Conservation (phyloP, 1,140 invertebrate genomes). For the Ptiloglossa arizonensis region DNA sequence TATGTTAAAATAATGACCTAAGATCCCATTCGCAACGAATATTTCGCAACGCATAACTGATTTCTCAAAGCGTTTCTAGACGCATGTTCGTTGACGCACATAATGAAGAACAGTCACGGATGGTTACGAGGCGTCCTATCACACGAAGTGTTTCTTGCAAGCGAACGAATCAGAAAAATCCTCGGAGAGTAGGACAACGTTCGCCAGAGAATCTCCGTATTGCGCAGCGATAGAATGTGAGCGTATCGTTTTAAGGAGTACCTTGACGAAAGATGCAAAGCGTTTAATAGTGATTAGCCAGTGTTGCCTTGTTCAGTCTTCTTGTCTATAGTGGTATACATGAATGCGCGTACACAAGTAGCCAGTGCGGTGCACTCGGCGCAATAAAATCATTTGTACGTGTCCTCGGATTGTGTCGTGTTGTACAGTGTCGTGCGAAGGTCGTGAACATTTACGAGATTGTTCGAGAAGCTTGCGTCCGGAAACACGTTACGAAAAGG, state of each 20-base stretch:
- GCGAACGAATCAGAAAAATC: slow-evolving; percentile 48
- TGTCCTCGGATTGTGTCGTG: neutral
- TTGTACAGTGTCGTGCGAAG: slow-evolving; percentile 18
- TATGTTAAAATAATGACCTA: neutral
- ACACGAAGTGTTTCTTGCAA: slow-evolving; percentile 11
- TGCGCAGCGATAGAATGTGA: slow-evolving; percentile 41
- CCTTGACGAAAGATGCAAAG: slow-evolving; percentile 28
- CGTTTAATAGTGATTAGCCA: slow-evolving; percentile 23
- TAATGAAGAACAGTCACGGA: slow-evolving; percentile 36
- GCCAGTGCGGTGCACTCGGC: slow-evolving; percentile 36
- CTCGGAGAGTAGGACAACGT: slow-evolving; percentile 14
- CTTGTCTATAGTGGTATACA: slow-evolving; percentile 25
- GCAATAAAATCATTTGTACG: slow-evolving; percentile 33
- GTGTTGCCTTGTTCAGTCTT: slow-evolving; percentile 3
- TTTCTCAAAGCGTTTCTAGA: slow-evolving; percentile 9
- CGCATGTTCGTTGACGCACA: slow-evolving; percentile 16
- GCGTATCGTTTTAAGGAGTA: slow-evolving; percentile 14
- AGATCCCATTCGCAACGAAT: neutral
- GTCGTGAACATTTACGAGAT: slow-evolving; percentile 37
- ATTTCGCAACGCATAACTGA: neutral
- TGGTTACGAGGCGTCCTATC: slow-evolving; percentile 43
- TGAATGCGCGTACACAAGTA: slow-evolving; percentile 37
- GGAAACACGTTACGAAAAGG: slow-evolving; percentile 26
- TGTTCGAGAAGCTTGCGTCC: slow-evolving; percentile 55
- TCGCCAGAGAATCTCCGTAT: slow-evolving; percentile 15